Percentiles rank a stretch among this genome's conserved stretches.
Conservation (phyloP, 2,888 invertebrate genomes). For the Coenonympha arcania region DNA sequence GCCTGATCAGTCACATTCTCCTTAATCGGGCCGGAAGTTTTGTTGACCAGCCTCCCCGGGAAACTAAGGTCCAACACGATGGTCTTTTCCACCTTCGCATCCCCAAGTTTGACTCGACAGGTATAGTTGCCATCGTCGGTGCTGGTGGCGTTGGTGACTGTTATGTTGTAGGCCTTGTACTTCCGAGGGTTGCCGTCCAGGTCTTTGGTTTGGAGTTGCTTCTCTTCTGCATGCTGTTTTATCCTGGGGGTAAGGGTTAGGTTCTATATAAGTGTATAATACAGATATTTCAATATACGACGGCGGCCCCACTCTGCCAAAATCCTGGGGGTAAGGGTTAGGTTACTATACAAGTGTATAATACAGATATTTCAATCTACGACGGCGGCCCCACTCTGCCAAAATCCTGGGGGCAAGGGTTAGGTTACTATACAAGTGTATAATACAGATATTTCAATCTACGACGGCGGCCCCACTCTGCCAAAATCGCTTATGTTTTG, state of each 20-base stretch:
- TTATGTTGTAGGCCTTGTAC: conserved; percentile 40
- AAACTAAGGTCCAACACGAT: conserved; percentile 46
- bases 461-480: too few species aligned
- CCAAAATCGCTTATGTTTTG: too few species aligned
- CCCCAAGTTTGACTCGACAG: conserved; percentile 40
- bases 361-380: too few species aligned
- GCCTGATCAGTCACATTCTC: conserved; percentile 38
- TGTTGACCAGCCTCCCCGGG: conserved; percentile 38
- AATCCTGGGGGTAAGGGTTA: too few species aligned
- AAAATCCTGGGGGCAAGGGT: too few species aligned
- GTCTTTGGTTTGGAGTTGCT: conserved; percentile 34
- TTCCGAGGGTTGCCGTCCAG: conserved; percentile 40
- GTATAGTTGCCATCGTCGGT: conserved; percentile 55
- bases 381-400: too few species aligned
- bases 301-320: too few species aligned
- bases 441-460: too few species aligned
- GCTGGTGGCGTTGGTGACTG: conserved; percentile 41
- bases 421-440: too few species aligned
- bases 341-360: too few species aligned
- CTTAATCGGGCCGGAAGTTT: conserved; percentile 38
- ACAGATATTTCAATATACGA: too few species aligned
- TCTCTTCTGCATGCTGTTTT: conserved; percentile 33
- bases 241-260: conserved; percentile 37
- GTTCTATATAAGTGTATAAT: too few species aligned
- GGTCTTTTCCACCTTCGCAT: conserved; percentile 27